Evolutionary conservation across 1,140 invertebrate species (phyloP).

Genomic region (Drosophila biarmipes): DNA sequence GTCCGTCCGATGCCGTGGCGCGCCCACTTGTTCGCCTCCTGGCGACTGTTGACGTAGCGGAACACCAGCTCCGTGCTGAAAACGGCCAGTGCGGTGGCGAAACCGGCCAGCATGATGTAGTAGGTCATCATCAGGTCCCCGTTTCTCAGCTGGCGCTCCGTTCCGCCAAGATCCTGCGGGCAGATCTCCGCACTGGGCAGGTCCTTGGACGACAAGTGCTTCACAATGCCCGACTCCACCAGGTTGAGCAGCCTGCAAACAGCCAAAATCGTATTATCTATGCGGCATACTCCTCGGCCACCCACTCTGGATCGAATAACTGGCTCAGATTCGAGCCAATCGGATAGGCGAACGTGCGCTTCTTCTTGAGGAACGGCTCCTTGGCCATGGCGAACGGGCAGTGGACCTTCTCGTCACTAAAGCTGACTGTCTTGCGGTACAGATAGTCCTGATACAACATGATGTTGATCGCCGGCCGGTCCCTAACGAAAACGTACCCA

Average conservation of each 20-base stretch:
- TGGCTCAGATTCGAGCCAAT: slow-evolving; percentile 86
- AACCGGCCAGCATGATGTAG: slow-evolving; percentile 87
- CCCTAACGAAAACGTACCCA: slow-evolving; percentile 88
- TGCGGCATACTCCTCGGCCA: background rate
- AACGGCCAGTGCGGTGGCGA: slow-evolving; percentile 86
- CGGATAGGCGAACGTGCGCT: slow-evolving; percentile 89
- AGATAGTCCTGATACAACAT: slow-evolving; percentile 89
- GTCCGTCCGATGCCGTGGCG: slow-evolving; percentile 62
- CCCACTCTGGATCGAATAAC: slow-evolving; percentile 89
- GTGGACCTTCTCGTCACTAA: slow-evolving; percentile 86
- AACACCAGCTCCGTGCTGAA: slow-evolving; percentile 88
- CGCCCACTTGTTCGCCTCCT: slow-evolving; percentile 70
- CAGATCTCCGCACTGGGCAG: slow-evolving; percentile 91
- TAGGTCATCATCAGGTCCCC: slow-evolving; percentile 88
- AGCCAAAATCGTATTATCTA: slow-evolving; percentile 6
- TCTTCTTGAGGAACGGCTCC: slow-evolving; percentile 87
- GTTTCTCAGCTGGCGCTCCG: slow-evolving; percentile 90
- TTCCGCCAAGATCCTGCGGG: slow-evolving; percentile 91
- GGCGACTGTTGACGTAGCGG: slow-evolving; percentile 73
- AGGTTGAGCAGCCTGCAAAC: slow-evolving; percentile 87
- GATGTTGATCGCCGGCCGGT: slow-evolving; percentile 87
- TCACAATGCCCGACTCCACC: slow-evolving; percentile 90
- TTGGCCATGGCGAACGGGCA: slow-evolving; percentile 91
- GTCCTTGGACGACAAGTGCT: slow-evolving; percentile 86
- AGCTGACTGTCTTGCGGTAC: slow-evolving; percentile 86